These are phyloP conservation scores for Amblyraja radiata DNA, from an alignment of 2,797 vertebrate genomes.

Conservation along the genomic window DNA sequence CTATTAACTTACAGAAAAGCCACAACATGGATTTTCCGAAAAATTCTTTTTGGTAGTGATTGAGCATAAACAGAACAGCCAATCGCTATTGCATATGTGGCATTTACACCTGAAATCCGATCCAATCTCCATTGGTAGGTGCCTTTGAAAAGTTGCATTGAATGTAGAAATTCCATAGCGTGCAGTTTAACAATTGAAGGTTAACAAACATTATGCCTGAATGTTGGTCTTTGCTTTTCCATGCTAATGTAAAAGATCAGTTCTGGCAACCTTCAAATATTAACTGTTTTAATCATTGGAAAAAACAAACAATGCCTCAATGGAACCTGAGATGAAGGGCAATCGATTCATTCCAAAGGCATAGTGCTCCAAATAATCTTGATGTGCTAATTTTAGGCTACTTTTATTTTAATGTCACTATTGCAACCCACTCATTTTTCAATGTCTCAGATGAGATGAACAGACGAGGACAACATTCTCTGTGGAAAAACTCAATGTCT, in stretches of 20 bases:
- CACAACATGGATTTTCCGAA: slow-evolving; percentile 70
- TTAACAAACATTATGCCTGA: neutral
- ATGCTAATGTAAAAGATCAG: no score
- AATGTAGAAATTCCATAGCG: neutral
- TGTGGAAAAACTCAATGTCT: neutral
- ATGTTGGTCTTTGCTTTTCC: neutral
- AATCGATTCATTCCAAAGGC: neutral
- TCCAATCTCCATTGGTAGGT: slow-evolving; percentile 77
- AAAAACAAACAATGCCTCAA: neutral
- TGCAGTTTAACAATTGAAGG: neutral
- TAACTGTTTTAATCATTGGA: neutral
- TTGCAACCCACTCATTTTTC: neutral
- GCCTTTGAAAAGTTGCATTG: slow-evolving; percentile 11
- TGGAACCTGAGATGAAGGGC: neutral
- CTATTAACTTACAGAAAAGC: slow-evolving; percentile 47
- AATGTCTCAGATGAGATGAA: neutral
- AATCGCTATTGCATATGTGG: slow-evolving; percentile 90
- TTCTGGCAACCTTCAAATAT: neutral
- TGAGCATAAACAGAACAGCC: slow-evolving; percentile 65
- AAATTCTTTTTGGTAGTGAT: slow-evolving; percentile 91
- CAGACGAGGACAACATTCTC: neutral
- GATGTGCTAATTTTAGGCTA: neutral
- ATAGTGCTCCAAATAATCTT: neutral
- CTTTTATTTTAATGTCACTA: neutral
- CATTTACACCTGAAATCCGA: slow-evolving; percentile 80